A percentile compares a stretch with the other conserved stretches of the same genome.
Evolutionary conservation across 92 coral and sea anemone genomes (phyloP).

Genomic region (Heliopora coerulea): DNA sequence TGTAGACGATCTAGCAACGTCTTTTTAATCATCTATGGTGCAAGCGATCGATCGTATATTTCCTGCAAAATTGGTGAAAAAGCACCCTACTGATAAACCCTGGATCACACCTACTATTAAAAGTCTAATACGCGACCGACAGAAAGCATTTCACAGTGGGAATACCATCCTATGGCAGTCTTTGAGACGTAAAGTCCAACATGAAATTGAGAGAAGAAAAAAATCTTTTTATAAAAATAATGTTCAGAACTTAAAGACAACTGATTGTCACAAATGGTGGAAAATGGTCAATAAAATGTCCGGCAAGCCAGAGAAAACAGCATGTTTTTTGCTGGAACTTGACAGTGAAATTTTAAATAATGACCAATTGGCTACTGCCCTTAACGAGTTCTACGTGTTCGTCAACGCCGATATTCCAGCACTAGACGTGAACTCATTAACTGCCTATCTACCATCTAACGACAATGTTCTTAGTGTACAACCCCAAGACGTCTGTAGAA

Average conservation of each 20-base stretch:
- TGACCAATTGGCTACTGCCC: constrained; percentile 23
- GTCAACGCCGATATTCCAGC: constrained; percentile 50
- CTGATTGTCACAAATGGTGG: constrained; percentile 55
- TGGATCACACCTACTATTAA: constrained; percentile 53
- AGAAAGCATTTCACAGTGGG: constrained; percentile 47
- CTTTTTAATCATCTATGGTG: too few species aligned
- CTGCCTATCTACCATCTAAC: constrained; percentile 43
- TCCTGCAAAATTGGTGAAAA: constrained; percentile 15
- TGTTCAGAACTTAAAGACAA: constrained; percentile 47
- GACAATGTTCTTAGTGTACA: constrained; percentile 5
- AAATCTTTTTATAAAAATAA: constrained; percentile 40
- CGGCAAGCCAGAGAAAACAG: constrained; percentile 16
- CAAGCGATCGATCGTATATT: constrained; percentile 31
- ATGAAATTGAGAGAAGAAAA: constrained; percentile 36
- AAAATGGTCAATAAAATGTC: constrained; percentile 44
- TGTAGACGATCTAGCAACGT: too few species aligned
- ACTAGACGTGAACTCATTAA: constrained; percentile 24
- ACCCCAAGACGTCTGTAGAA: constrained; percentile 36
- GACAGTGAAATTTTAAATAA: constrained; percentile 31
- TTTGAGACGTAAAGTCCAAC: constrained; percentile 39
- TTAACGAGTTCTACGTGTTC: constrained; percentile 31
- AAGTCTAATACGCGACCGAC: constrained; percentile 43
- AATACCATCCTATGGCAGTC: constrained; percentile 40
- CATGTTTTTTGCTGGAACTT: constrained; percentile 16
- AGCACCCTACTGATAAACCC: constrained; percentile 44